These are phyloP conservation scores for Drosophila ercepeae DNA, from an alignment of 1,140 invertebrate genomes.

Conservation along the genomic window DNA sequence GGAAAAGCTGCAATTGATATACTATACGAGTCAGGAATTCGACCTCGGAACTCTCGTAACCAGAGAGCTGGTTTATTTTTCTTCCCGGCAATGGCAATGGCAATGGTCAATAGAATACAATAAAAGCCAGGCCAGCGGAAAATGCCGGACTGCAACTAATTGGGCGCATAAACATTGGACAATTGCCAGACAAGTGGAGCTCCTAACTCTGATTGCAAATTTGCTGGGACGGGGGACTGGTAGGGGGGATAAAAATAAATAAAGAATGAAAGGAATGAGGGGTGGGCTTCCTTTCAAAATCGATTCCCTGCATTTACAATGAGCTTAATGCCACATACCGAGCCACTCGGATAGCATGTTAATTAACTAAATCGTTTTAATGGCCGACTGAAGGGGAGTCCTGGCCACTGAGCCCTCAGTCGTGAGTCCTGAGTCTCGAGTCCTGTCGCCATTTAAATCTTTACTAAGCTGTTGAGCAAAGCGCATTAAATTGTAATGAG, in stretches of 20 bases:
- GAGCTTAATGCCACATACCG: conserved; percentile 18
- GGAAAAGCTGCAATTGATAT: not conserved
- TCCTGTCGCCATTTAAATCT: conserved; percentile 58
- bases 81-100: too few relatives aligned
- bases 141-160: conserved; percentile 21
- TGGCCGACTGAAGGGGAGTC: conserved; percentile 12
- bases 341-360: conserved; percentile 45
- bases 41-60: too few relatives aligned
- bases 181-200: conserved; percentile 5
- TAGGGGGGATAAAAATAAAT: not conserved
- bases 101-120: not conserved
- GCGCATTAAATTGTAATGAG: conserved; percentile 78
- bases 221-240: not conserved
- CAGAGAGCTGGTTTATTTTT: too few relatives aligned
- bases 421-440: not conserved
- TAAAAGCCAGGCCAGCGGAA: not conserved
- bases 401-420: not conserved
- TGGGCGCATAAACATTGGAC: conserved; percentile 18
- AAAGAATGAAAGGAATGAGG: not conserved
- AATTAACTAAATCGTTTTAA: conserved; percentile 59
- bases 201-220: not conserved
- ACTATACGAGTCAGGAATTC: too few relatives aligned
- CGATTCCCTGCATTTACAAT: conserved; percentile 52
- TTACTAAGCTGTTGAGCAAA: conserved; percentile 68
- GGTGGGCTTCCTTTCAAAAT: conserved; percentile 6